Evolutionary conservation across 2,797 vertebrate genomes (phyloP).

Genomic region (Artibeus lituratus): DNA sequence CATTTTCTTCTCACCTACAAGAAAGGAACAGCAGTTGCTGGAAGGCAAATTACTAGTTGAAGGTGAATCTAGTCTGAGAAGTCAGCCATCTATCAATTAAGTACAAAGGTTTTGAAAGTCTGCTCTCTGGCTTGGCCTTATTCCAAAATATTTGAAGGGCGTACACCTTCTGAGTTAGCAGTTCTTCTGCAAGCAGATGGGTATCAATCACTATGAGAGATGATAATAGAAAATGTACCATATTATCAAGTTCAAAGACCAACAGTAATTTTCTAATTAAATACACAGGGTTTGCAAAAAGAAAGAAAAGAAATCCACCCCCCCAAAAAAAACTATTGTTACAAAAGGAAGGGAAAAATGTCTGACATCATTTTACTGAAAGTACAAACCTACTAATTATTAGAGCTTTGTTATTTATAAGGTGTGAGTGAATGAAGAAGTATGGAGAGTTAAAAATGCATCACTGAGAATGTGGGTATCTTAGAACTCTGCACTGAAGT

Average conservation of each 20-base stretch:
- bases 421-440: constrained; percentile 6
- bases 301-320: background rate
- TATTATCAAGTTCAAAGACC: constrained; percentile 31
- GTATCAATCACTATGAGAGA: constrained; percentile 62
- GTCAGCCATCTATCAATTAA: constrained; percentile 60
- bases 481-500: constrained; percentile 24
- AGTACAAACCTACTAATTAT: constrained; percentile 44
- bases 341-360: background rate
- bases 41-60: constrained; percentile 40
- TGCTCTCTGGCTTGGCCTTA: constrained; percentile 33
- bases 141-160: constrained; percentile 59
- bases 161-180: constrained; percentile 44
- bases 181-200: constrained; percentile 26
- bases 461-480: background rate
- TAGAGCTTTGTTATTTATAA: constrained; percentile 39
- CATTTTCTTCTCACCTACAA: constrained; percentile 7
- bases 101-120: constrained; percentile 54
- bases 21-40: background rate
- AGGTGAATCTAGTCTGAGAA: constrained; percentile 49
- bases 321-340: background rate
- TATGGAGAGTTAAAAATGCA: background rate
- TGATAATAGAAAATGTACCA: constrained; percentile 44
- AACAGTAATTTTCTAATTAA: constrained; percentile 45
- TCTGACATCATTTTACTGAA: constrained; percentile 14
- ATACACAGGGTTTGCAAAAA: constrained; percentile 33